Conservation (phyloP, 2,797 vertebrate genomes). For the Myripristis jacobus region DNA sequence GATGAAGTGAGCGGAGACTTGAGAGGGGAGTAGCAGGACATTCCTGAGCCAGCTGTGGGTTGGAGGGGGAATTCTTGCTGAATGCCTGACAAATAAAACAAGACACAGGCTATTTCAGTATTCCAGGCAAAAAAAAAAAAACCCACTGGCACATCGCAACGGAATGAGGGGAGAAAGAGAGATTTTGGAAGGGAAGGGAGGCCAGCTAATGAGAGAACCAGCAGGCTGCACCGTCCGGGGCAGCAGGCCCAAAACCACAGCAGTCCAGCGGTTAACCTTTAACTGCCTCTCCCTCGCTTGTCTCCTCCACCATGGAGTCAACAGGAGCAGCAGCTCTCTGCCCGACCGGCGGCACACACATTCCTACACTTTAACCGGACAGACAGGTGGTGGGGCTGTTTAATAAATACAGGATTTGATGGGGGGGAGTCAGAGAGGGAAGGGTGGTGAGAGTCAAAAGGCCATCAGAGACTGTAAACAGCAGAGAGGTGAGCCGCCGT, state of each 20-base stretch:
- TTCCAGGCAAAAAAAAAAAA: constrained; percentile 58
- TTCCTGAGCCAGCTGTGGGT: constrained; percentile 86
- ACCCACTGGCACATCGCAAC: constrained; percentile 63
- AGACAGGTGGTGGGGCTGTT: constrained; percentile 79
- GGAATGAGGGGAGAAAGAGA: constrained; percentile 62
- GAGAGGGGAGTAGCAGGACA: constrained; percentile 76
- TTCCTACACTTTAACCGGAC: constrained; percentile 57
- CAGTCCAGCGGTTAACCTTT: constrained; percentile 76
- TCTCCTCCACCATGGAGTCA: constrained; percentile 59
- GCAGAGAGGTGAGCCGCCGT: constrained; percentile 58
- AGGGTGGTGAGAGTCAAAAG: constrained; percentile 63
- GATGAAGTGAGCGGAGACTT: constrained; percentile 75
- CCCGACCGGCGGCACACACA: constrained; percentile 49
- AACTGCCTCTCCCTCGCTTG: constrained; percentile 61
- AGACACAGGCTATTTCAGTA: constrained; percentile 80
- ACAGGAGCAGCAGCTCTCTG: constrained; percentile 24
- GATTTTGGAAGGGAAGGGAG: constrained; percentile 67
- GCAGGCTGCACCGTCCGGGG: constrained; percentile 61
- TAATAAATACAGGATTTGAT: constrained; percentile 79
- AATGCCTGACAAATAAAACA: constrained; percentile 83
- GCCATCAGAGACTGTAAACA: constrained; percentile 72
- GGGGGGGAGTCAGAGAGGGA: constrained; percentile 48
- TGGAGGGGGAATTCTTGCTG: constrained; percentile 83
- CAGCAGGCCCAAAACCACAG: constrained; percentile 69
- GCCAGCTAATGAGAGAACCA: constrained; percentile 76